Base-by-base conservation (phyloP, 2,888 invertebrate genomes). In the Ectobius pallidus region DNA sequence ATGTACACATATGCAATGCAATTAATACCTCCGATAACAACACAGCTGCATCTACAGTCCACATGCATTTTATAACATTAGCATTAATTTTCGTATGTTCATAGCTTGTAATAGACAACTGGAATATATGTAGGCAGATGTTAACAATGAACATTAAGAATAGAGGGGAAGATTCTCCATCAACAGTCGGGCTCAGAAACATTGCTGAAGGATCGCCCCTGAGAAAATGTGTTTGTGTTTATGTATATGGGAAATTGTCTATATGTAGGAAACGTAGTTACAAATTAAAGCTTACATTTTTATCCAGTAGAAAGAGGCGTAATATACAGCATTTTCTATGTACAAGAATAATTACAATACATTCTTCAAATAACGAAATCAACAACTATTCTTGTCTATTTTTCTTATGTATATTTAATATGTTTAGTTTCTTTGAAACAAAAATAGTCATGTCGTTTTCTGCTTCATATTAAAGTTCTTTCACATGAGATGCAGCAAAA, bases 131-230 rank as follows among this genome's bases (percentile, higher is more conserved):
- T 6, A n/a, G 4, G 1, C 22, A 52, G 9, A 49, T 42, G 42
- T 42, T 20, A 34, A 46, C 42, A 67, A 30, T 34, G 44, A 67
- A 6, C 0, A 1, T 20, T 67, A 22, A 34, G 3, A 49, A n/a
- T 32, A 27, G 11, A 58, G 25, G 70, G 39, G 55, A 44, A 70
- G 70, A 25, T 34, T 49, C 42, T 61, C 42, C 70, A 55, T 44
- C 70, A 34, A 22, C 32, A 32, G 27, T 70, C 52, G 70, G 70
- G 70, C 70, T 70, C 70, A 70, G 70, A 34, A 39, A 70, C 20
- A 61, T 30, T 32, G 70, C 14, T 27, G 58, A 34, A 25, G 61
- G 61, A 70, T 70, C 70, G 27, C 55, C 55, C 39, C 61, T n/a
- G n/a, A n/a, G n/a, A 58, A 49, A 25, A 25, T n/a, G n/a, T n/a